These are phyloP conservation scores for Caranx melampygus DNA, from an alignment of 2,113 vertebrate genomes.

Conservation along the genomic window DNA sequence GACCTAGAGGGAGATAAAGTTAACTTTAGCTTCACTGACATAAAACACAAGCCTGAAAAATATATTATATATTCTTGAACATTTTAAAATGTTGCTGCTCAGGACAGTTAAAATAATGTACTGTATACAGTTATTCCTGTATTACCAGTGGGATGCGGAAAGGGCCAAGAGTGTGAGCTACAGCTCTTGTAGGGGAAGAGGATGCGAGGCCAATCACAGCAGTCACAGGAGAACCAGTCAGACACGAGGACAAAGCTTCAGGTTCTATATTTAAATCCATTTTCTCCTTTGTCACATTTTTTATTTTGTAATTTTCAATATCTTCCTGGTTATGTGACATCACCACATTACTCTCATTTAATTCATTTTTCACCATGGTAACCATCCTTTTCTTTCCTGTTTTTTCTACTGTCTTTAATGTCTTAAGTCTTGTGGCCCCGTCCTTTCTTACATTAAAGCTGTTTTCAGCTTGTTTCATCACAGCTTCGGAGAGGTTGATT, in stretches of 20 bases:
- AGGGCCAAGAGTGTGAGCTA: constrained; percentile 79
- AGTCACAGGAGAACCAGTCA: constrained; percentile 72
- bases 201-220: constrained; percentile 83
- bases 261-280: background rate
- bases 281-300: constrained; percentile 7
- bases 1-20: constrained; percentile 66
- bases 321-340: background rate
- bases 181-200: constrained; percentile 80
- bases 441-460: background rate
- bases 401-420: background rate
- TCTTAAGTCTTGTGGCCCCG: background rate
- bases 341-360: background rate
- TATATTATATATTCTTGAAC: background rate
- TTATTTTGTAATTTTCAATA: background rate
- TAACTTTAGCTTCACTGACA: constrained; percentile 8
- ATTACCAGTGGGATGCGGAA: constrained; percentile 81
- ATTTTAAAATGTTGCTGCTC: background rate
- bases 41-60: background rate
- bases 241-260: constrained; percentile 48
- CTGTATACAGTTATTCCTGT: background rate
- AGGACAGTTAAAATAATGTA: background rate
- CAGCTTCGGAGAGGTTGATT: constrained; percentile 48
- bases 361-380: background rate
- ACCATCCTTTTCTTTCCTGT: constrained; percentile 8
- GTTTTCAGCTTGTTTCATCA: constrained; percentile 11